A percentile compares a stretch with the other conserved stretches of the same genome.
phyloP scores from a whole-genome alignment of 2,888 invertebrate genomes.

The Caenorhabditis imperialis region DNA sequence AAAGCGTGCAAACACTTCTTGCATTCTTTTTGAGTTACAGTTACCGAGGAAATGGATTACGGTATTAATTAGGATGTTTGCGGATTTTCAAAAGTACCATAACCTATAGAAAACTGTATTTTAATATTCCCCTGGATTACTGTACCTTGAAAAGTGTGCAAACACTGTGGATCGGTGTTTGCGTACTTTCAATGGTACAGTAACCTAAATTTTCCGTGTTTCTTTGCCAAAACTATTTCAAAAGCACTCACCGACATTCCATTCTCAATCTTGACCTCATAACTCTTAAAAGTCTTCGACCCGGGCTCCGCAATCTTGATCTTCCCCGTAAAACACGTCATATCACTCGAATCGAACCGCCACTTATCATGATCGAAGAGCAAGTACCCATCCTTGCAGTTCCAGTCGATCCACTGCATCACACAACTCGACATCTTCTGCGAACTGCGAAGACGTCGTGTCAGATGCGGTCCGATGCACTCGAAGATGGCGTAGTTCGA shows the following conservation, averaged over 20 bases:
- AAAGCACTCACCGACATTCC: constrained; percentile 33
- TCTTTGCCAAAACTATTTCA: background rate
- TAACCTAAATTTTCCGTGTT: too few species aligned
- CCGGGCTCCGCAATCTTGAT: constrained; percentile 74
- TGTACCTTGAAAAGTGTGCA: too few species aligned
- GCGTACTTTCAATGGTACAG: too few species aligned
- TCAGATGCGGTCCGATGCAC: constrained; percentile 53
- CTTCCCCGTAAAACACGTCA: constrained; percentile 68
- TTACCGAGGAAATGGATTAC: too few species aligned
- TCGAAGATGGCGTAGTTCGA: constrained; percentile 72
- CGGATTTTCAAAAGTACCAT: too few species aligned
- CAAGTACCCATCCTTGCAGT: constrained; percentile 52
- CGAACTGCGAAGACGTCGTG: constrained; percentile 40
- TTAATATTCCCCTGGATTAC: too few species aligned
- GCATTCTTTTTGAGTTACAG: too few species aligned
- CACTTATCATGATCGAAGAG: constrained; percentile 58
- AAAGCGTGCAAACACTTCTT: too few species aligned
- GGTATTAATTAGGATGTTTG: too few species aligned
- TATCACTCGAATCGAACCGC: constrained; percentile 44
- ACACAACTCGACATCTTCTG: constrained; percentile 60
- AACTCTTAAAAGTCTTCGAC: constrained; percentile 73
- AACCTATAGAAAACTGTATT: too few species aligned
- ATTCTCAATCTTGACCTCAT: constrained; percentile 70
- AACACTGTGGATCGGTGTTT: too few species aligned
- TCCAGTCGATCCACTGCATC: constrained; percentile 61